Conservation (phyloP, 2,797 vertebrate genomes). For the Chanos chanos region DNA sequence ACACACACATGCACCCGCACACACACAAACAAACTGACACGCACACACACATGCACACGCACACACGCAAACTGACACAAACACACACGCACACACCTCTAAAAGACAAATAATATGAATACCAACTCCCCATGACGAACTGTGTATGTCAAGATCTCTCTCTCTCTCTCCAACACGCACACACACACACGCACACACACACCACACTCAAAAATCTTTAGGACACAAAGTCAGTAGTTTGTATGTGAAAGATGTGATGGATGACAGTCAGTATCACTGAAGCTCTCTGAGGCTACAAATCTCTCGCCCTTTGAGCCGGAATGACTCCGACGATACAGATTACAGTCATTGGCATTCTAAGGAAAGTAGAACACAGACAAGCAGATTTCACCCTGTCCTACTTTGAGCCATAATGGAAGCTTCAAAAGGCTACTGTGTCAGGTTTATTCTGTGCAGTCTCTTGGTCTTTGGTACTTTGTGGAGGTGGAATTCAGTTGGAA, state of each 20-base stretch:
- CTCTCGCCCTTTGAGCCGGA: slow-evolving; percentile 26
- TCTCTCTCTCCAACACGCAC: no score
- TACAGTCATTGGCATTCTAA: slow-evolving; percentile 14
- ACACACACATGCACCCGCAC: slow-evolving; percentile 55
- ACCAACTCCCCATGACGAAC: no score
- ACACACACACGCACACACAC: no score
- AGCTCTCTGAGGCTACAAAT: no score
- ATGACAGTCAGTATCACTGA: no score
- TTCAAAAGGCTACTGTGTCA: slow-evolving; percentile 49
- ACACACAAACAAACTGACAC: slow-evolving; percentile 42
- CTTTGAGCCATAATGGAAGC: slow-evolving; percentile 38
- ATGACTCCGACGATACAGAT: slow-evolving; percentile 25
- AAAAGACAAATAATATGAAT: no score
- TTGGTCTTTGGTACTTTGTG: no score
- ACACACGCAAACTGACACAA: slow-evolving; percentile 36
- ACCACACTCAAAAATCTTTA: no score
- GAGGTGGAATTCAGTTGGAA: no score
- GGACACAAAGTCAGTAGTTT: no score
- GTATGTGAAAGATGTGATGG: no score
- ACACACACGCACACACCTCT: slow-evolving; percentile 69
- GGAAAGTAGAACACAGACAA: slow-evolving; percentile 21
- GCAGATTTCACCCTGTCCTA: not conserved
- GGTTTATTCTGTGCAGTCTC: not conserved
- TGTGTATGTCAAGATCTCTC: no score
- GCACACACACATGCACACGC: slow-evolving; percentile 7